Base-by-base conservation (phyloP, 37 sponge, comb jelly and placozoan species). In the Bolinopsis microptera region DNA sequence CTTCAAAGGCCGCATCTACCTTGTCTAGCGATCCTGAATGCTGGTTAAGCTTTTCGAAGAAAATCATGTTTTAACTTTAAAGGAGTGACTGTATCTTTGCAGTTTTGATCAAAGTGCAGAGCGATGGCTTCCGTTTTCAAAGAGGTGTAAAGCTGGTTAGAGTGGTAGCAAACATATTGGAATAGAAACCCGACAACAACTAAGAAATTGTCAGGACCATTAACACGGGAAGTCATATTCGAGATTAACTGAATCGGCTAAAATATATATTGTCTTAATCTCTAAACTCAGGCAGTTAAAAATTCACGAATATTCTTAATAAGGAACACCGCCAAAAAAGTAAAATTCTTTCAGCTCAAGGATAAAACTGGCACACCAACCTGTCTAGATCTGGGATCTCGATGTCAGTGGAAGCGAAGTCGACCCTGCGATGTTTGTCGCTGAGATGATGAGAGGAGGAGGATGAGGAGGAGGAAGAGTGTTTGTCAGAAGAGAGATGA, bases 341-440 rank as follows among this genome's bases (percentile, higher is more conserved):
- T n/a, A n/a, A n/a, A n/a, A n/a, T n/a, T n/a, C n/a, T n/a, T n/a
- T n/a, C n/a, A n/a, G n/a, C n/a, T n/a, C n/a, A n/a, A n/a, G n/a
- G n/a, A n/a, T n/a, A n/a, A n/a, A n/a, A n/a, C n/a, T n/a, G n/a
- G n/a, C n/a, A n/a, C n/a, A n/a, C n/a, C n/a, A 18, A 48, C 61
- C 61, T 48, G 61, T 48, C 61, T 22, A 86, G 40, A n/a, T 86
- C 90, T 2, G 90, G 90, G 3, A 86, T 86, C 90, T 86, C 90
- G 24, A 86, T 86, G 31, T 86, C 90, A 3, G 90, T 86, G 0
- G 90, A 86, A 13, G 90, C 90, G 30, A 86, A 86, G 61, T 38
- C 90, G 27, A 86, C 90, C 61, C 90, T 2, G 9, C 90, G 34
- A 30, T 86, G 90, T 24, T 39, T 41, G 24, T 41, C 61, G 8